Base-by-base conservation (phyloP, 2,113 vertebrate genomes). In the Geothlypis trichas region DNA sequence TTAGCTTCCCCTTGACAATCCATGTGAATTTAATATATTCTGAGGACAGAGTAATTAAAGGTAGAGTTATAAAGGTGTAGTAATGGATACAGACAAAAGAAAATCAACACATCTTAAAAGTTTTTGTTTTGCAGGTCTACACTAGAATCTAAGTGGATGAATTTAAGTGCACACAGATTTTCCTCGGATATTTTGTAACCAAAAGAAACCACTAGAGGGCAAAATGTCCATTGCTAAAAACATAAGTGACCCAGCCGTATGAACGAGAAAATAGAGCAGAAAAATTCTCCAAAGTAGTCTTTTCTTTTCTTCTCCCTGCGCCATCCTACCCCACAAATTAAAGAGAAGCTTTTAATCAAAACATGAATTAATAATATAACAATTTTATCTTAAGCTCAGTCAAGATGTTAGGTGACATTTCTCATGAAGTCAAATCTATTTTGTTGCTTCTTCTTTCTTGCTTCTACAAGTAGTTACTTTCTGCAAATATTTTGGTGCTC, bases 161-260 rank as follows among this genome's bases (percentile, higher is more conserved):
- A 69, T 61, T 28, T 30, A 13, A 15, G 15, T 4, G 17, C 19
- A 7, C 3, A 39, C 2, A 22, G 3, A 2, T 65, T 75, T 61
- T 11, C 41, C 39, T 7, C 5, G 17, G 51, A 39, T 5, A 27
- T n/a, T 57, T 79, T 87, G 27, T 84, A 76, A 80, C 52, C 8
- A 3, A 31, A 17, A 83, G 5, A 10, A 75, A 66, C 95, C 98
- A 98, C 98, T 98, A 98, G 98, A 97, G 97, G 98, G 98, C 98
- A 96, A 85, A 73, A 84, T 62, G 84, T 92, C 73, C 97, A 78
- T 97, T 95, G 54, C 61, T 94, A 97, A 94, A 93, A 88, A 28
- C 7, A 4, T 10, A 33, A 87, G 54, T 10, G 63, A 65, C 11
- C 19, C 15, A 4, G 21, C 51, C 23, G 1, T 2, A 7, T 2